These are phyloP conservation scores for Heteromormyrus szaboi DNA, from an alignment of 2,797 vertebrate genomes.

Conservation along the genomic window DNA sequence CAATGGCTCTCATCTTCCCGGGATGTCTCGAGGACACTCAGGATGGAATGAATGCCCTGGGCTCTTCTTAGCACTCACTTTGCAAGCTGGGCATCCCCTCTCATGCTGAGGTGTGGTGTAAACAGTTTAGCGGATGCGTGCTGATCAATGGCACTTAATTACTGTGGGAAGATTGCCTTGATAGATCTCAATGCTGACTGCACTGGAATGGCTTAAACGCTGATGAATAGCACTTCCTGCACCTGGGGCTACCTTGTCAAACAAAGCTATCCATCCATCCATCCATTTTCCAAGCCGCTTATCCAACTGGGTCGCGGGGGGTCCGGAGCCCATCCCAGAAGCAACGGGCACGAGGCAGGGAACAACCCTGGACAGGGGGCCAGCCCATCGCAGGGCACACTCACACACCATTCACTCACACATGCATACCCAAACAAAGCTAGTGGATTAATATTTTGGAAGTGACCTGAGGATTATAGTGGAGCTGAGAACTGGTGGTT, in stretches of 20 bases:
- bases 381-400: no score
- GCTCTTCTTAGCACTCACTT: neutral
- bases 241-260: slow-evolving; percentile 52
- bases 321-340: no score
- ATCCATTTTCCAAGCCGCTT: no score
- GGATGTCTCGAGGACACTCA: neutral
- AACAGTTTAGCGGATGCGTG: slow-evolving; percentile 43
- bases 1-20: neutral
- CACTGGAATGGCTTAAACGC: slow-evolving; percentile 11
- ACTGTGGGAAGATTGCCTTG: slow-evolving; percentile 53
- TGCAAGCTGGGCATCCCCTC: neutral
- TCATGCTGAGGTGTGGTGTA: slow-evolving; percentile 29
- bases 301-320: no score
- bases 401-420: no score
- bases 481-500: neutral
- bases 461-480: slow-evolving; percentile 15
- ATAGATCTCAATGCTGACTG: slow-evolving; percentile 56
- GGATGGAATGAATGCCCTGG: neutral
- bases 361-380: no score
- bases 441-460: slow-evolving; percentile 43
- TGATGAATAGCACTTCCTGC: slow-evolving; percentile 53
- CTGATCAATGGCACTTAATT: slow-evolving; percentile 72
- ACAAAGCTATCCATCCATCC: slow-evolving; percentile 36
- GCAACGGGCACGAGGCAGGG: no score
- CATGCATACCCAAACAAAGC: slow-evolving; percentile 41